These are phyloP conservation scores for Phengaris alcon DNA, from an alignment of 2,888 invertebrate species.

Conservation along the genomic window DNA sequence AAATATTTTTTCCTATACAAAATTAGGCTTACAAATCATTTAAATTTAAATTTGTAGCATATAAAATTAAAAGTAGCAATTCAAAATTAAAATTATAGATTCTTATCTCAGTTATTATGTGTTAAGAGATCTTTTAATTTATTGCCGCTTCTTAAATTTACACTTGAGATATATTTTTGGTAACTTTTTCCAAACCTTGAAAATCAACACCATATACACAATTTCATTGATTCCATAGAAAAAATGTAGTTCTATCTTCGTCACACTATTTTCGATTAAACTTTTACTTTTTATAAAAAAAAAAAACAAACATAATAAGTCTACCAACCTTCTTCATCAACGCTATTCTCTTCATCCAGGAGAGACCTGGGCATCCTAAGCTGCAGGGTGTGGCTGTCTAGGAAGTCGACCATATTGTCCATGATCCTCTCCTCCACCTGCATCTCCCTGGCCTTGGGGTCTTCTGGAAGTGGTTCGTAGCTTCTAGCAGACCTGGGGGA, in stretches of 20 bases:
- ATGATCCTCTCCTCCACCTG: conserved; percentile 70
- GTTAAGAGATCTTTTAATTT: neutral
- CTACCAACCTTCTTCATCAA: conserved; percentile 69
- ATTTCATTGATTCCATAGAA: no score
- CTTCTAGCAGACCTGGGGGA: conserved; percentile 67
- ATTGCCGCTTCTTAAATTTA: neutral
- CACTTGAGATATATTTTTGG: neutral
- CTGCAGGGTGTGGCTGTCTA: conserved; percentile 67
- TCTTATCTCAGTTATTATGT: neutral
- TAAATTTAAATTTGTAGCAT: neutral
- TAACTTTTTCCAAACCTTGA: no score
- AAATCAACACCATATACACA: no score
- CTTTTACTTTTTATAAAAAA: no score
- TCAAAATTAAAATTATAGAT: neutral
- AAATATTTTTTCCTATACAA: no score
- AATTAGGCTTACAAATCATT: no score
- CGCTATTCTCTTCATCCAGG: conserved; percentile 62
- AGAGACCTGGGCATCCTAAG: conserved; percentile 71
- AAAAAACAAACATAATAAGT: neutral
- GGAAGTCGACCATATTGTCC: conserved; percentile 70
- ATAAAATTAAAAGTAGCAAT: neutral
- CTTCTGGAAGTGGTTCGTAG: conserved; percentile 66
- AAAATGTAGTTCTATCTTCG: no score
- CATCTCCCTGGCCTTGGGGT: conserved; percentile 65
- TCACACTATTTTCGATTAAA: no score